Evolutionary conservation across 2,797 vertebrate species (phyloP).

Genomic region (Lepus oiostolus): DNA sequence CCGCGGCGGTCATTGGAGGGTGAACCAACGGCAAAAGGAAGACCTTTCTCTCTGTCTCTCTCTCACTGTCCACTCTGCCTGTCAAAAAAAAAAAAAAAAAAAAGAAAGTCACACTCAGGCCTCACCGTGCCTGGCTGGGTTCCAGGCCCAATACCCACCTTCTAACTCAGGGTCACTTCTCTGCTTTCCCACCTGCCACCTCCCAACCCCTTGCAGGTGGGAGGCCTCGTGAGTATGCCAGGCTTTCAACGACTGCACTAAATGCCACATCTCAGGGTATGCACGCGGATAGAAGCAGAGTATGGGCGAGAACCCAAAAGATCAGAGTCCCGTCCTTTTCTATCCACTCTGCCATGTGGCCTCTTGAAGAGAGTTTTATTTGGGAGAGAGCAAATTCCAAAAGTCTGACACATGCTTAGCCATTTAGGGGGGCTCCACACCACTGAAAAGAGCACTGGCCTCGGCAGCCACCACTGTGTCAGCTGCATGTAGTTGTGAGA

Average conservation of each 20-base stretch:
- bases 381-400: not conserved
- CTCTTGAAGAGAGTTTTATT: not conserved
- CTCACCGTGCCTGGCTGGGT: not conserved
- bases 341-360: accelerated
- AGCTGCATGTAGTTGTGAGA: no score
- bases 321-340: not conserved
- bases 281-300: not conserved
- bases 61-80: no score
- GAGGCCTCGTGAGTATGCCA: not conserved
- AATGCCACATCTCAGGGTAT: not conserved
- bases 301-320: not conserved
- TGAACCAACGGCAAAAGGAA: no score
- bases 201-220: not conserved
- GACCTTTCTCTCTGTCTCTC: no score
- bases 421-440: not conserved
- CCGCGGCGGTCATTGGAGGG: no score
- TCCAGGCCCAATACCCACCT: not conserved
- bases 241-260: not conserved
- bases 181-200: not conserved
- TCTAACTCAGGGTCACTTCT: not conserved
- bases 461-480: not conserved
- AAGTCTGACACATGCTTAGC: not conserved
- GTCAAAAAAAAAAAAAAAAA: no score
- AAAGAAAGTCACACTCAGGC: no score
- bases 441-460: not conserved